Evolutionary conservation across 1,140 invertebrate species (phyloP), one percentile per base, ranked within the genome.

Genomic region (Aporrectodea caliginosa): DNA sequence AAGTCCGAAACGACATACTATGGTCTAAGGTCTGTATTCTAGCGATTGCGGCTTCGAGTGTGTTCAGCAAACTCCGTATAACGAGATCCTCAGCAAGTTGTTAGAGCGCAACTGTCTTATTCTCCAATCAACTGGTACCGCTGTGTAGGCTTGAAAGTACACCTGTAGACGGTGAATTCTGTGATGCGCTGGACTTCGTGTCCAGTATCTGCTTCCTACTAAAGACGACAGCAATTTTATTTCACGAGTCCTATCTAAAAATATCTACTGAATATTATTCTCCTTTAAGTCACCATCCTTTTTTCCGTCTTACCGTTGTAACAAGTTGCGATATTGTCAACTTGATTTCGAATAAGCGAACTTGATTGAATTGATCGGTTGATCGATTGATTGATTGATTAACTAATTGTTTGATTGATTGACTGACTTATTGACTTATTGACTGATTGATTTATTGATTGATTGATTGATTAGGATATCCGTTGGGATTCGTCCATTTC

Each of bases 341-440:
- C 70, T 29, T 72, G 27, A 6, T 14, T 72, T 14, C 70, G 27
- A 72, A 72, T 32, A 14, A 72, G 6, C 27, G 6, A 72, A 6
- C 27, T 29, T 29, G 27, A 72, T 32, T 29, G n/a, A 72, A 72
- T 27, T 29, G 6, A 12, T 6, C 70, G 70, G 6, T 29, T 27
- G 6, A 14, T 32, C 2, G 2, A 32, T 29, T n/a, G n/a, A 72
- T 14, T 27, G n/a, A 29, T 12, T 14, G 70, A 12, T 6, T 2
- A 2, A 29, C n/a, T 14, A 32, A 72, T 72, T 14, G n/a, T n/a
- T n/a, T 72, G 73, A 75, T 30, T 75, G 73, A 75, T 30, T 75
- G 73, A 75, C 16, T 75, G 73, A 34, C 22, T 2, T 16, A 73
- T 16, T 73, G 71, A 73, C n/a, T n/a, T n/a, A 58, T 58, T 58